phyloP scores from a whole-genome alignment of 2,113 vertebrate genomes.

The Strix aluco region DNA sequence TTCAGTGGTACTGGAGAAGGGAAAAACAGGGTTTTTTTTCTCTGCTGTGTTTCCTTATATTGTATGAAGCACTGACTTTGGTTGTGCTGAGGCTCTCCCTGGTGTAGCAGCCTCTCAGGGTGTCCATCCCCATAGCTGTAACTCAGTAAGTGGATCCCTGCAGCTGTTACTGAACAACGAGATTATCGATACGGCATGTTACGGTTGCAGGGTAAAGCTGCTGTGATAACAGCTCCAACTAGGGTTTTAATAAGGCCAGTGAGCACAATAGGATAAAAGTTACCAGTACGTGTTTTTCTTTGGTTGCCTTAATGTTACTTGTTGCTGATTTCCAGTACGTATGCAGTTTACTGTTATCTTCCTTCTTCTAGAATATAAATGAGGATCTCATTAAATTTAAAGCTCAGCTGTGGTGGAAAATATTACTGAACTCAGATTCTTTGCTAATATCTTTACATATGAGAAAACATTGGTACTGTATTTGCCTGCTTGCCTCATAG shows the following conservation, averaged over 20 bases:
- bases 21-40: background rate
- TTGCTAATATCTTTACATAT: slow-evolving; percentile 45
- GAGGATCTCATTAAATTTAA: slow-evolving; percentile 69
- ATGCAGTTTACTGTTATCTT: background rate
- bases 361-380: slow-evolving; percentile 35
- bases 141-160: background rate
- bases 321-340: background rate
- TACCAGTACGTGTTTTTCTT: background rate
- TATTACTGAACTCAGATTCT: slow-evolving; percentile 55
- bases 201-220: background rate
- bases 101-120: background rate
- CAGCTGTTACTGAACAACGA: background rate
- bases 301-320: slow-evolving; percentile 14
- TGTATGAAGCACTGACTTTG: background rate
- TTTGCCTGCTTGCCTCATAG: slow-evolving; percentile 21
- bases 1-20: background rate
- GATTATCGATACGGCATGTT: background rate
- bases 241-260: background rate
- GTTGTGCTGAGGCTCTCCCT: background rate
- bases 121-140: background rate
- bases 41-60: background rate
- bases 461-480: background rate
- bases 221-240: background rate
- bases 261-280: background rate
- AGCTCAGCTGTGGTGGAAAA: slow-evolving; percentile 32